Conservation (phyloP, 2,888 invertebrate genomes). For the Tanaodytes sp. region DNA sequence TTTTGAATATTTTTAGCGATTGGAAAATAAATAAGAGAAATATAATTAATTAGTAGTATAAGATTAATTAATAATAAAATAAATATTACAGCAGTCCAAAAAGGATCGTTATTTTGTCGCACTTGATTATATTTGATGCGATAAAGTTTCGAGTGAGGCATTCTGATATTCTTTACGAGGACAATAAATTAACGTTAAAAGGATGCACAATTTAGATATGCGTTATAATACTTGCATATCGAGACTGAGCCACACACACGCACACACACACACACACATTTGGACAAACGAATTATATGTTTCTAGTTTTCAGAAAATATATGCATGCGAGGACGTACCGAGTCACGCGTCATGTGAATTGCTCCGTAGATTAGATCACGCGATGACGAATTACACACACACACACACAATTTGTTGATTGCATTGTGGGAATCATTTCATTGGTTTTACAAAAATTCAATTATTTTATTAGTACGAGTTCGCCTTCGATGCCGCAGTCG, state of each 20-base stretch:
- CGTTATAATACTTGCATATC: constrained; percentile 38
- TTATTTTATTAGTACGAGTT: neutral
- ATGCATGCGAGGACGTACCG: constrained; percentile 44
- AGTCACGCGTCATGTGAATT: constrained; percentile 51
- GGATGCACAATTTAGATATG: constrained; percentile 35
- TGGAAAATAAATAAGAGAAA: too few species aligned
- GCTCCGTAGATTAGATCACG: constrained; percentile 51
- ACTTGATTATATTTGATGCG: constrained; percentile 24
- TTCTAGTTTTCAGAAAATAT: constrained; percentile 42
- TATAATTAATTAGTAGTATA: too few species aligned
- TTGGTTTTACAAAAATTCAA: constrained; percentile 24
- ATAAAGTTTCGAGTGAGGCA: constrained; percentile 25
- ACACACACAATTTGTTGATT: constrained; percentile 33
- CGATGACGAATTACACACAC: constrained; percentile 46
- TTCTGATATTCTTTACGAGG: constrained; percentile 36
- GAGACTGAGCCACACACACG: constrained; percentile 39
- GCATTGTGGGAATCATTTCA: constrained; percentile 30
- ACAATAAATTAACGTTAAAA: constrained; percentile 44
- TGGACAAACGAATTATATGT: constrained; percentile 48
- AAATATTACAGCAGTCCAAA: too few species aligned
- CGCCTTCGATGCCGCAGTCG: neutral
- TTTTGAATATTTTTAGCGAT: too few species aligned
- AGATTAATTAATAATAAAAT: too few species aligned
- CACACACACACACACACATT: constrained; percentile 42
- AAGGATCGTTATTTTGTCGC: constrained; percentile 8